Evolutionary conservation across 2,113 vertebrate species (phyloP), one percentile per base, ranked within the genome.

Genomic region (Crotophaga sulcirostris): DNA sequence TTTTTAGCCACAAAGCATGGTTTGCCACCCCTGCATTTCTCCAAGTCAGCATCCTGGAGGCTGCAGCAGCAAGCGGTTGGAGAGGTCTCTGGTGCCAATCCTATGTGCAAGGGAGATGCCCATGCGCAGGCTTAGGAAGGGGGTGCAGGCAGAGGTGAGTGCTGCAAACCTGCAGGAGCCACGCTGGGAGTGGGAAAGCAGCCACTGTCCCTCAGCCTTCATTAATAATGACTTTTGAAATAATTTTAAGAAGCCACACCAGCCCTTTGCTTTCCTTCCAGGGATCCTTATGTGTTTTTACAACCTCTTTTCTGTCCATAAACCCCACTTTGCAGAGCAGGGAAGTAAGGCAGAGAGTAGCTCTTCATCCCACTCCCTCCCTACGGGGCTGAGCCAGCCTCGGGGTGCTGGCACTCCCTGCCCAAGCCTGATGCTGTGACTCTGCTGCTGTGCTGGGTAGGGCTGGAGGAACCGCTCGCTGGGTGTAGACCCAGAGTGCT

Each of bases 11-110:
- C 52, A 87, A 83, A 74, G 66, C 94, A n/a, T 75, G 34, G 31
- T 93, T 93, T 68, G 33, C 40, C 9, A 0, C 52, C 56, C 40
- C 60, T 72, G 86, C 31, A 9, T 66, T 93, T 86, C 94, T 64
- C 55, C 66, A 36, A 8, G 44, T 95, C 96, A 96, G 95, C 97
- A 83, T 87, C 69, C 90, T 52, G 90, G 80, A 93, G 95, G 93
- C 89, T 80, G 88, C 66, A 56, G 91, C 75, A 89, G 92, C 0
- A 0, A 86, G 87, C 7, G 13, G 77, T n/a, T 55, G 89, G 75
- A 81, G 74, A 84, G 56, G 72, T 3, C 3, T 31, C 64, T 23
- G 26, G 62, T 76, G 87, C 92, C 87, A 95, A 90, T 55, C 40
- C 81, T 9, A 2, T 2, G 3, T 51, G 49, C 2, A 6, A 85